phyloP scores from a whole-genome alignment of 1,140 invertebrate genomes.

The Zophobas atratus region DNA sequence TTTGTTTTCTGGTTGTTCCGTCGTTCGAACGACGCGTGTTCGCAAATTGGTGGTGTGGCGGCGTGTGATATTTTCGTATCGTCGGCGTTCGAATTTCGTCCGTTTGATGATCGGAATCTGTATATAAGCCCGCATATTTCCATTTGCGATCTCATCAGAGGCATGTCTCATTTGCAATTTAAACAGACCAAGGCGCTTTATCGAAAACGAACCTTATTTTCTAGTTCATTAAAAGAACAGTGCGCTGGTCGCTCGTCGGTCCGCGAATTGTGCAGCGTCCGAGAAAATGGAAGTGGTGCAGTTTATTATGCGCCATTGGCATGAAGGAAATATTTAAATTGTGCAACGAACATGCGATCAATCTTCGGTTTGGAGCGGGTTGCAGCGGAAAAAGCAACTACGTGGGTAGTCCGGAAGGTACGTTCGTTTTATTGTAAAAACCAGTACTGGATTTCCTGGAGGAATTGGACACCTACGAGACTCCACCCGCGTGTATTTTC shows the following conservation, averaged over 20 bases:
- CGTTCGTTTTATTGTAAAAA: too few relatives aligned
- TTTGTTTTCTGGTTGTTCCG: background rate
- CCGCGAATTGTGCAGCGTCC: background rate
- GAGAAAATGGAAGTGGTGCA: slow-evolving; percentile 17
- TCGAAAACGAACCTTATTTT: slow-evolving; percentile 35
- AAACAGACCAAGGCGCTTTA: slow-evolving; percentile 5
- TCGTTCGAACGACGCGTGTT: background rate
- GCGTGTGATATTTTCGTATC: slow-evolving; percentile 10
- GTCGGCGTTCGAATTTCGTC: background rate
- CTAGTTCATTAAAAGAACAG: slow-evolving; percentile 38
- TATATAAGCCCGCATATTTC: slow-evolving; percentile 20
- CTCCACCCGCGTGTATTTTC: too few relatives aligned
- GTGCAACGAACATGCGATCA: slow-evolving; percentile 34
- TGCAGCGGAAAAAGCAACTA: slow-evolving; percentile 21
- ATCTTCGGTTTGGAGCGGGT: slow-evolving; percentile 29
- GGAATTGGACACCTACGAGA: too few relatives aligned
- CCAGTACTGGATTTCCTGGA: too few relatives aligned
- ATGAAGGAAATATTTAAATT: slow-evolving; percentile 32
- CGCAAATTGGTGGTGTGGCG: background rate
- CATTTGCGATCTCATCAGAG: slow-evolving; percentile 15
- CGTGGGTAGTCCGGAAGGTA: too few relatives aligned
- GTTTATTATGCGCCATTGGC: slow-evolving; percentile 24
- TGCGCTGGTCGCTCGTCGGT: background rate
- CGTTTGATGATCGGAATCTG: slow-evolving; percentile 7
- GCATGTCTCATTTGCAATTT: slow-evolving; percentile 30